Percentiles rank a stretch among this genome's conserved stretches.
These are phyloP conservation scores for Cyphomyrmex costatus DNA, from an alignment of 1,140 invertebrate species.

Conservation along the genomic window DNA sequence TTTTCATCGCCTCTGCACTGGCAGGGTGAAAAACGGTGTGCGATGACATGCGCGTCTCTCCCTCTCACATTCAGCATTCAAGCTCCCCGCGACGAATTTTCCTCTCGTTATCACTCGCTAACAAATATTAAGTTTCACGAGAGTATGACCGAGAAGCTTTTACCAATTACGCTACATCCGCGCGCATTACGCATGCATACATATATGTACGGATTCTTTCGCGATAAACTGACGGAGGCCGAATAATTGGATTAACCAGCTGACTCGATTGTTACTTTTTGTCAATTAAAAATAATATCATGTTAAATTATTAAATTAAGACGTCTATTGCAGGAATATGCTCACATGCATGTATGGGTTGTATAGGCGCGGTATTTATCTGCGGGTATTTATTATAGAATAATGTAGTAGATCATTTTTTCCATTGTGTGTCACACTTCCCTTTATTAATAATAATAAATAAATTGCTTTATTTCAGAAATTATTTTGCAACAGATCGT, in stretches of 20 bases:
- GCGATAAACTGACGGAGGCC: background rate
- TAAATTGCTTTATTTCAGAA: background rate
- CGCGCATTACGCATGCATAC: no score
- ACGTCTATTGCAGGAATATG: no score
- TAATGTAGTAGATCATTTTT: no score
- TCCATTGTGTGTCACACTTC: no score
- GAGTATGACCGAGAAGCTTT: background rate
- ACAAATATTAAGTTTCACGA: background rate
- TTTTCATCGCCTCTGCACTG: background rate
- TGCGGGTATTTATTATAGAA: no score
- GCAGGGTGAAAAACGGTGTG: background rate
- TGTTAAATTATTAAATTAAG: no score
- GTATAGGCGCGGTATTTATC: no score
- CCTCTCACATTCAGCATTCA: no score
- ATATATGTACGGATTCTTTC: background rate
- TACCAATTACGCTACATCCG: no score
- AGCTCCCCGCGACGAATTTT: background rate
- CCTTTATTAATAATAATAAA: background rate
- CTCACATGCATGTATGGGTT: no score
- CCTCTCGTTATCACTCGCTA: constrained; percentile 3
- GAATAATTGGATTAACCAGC: background rate
- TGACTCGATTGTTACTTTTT: background rate
- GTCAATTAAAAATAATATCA: background rate
- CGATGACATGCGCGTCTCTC: background rate
- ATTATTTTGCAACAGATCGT: background rate